A percentile compares a stretch with the other conserved stretches of the same genome.
Conservation (phyloP, 35 echinoderm and acorn worm species). For the Lytechinus pictus region DNA sequence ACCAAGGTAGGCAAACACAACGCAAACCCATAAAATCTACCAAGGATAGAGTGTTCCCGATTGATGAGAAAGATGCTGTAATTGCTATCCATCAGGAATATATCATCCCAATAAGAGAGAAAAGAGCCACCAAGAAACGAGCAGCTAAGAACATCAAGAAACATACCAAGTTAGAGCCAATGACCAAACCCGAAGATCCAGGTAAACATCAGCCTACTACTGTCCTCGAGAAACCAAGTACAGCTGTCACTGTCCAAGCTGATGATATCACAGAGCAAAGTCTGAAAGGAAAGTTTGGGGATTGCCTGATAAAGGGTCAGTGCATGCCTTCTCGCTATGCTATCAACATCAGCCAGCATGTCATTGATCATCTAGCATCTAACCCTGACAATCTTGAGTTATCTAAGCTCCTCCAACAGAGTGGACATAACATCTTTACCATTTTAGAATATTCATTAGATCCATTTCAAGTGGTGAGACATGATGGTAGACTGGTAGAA, state of each 20-base stretch:
- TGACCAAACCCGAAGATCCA: not conserved
- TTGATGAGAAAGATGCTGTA: not conserved
- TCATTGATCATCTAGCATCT: slow-evolving; percentile 25
- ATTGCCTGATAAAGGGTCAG: slow-evolving; percentile 23
- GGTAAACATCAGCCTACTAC: no score
- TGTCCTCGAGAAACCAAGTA: slow-evolving; percentile 7
- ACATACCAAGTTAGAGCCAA: not conserved
- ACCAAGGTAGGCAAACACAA: not conserved
- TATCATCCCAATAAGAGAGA: not conserved
- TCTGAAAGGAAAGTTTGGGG: slow-evolving; percentile 46
- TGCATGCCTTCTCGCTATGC: slow-evolving; percentile 51
- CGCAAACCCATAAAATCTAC: not conserved
- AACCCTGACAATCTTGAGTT: not conserved
- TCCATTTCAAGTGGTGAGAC: not conserved
- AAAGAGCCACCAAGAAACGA: not conserved
- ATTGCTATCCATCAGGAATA: slow-evolving; percentile 27
- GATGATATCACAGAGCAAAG: not conserved
- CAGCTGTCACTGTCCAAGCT: not conserved
- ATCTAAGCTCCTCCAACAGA: slow-evolving; percentile 33
- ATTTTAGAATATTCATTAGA: slow-evolving; percentile 40
- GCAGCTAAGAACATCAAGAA: not conserved
- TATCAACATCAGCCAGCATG: slow-evolving; percentile 51
- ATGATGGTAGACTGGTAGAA: not conserved
- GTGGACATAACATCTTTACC: slow-evolving; percentile 52
- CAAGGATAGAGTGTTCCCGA: not conserved